Percentiles rank a stretch among this genome's conserved stretches.
Conservation (phyloP, 2,113 vertebrate genomes). For the Lipophrys pholis region DNA sequence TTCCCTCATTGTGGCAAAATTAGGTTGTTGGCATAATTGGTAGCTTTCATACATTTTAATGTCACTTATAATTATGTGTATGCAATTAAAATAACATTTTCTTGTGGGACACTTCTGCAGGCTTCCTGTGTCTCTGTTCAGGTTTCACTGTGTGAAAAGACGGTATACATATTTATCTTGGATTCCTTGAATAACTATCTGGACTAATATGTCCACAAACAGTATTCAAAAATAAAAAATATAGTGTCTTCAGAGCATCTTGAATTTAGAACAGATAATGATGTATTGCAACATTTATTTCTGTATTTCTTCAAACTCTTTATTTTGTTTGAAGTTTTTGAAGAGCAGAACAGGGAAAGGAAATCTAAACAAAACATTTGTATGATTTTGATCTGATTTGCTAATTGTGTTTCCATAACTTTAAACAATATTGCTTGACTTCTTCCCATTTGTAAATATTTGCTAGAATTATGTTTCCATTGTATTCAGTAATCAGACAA, state of each 20-base stretch:
- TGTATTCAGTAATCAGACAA: too few relatives aligned
- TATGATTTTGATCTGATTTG: too few relatives aligned
- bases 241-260: too few relatives aligned
- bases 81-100: neutral
- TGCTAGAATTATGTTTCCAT: too few relatives aligned
- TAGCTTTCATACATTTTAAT: slow-evolving; percentile 12
- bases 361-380: neutral
- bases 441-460: too few relatives aligned
- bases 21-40: neutral
- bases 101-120: neutral
- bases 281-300: neutral
- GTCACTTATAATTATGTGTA: neutral
- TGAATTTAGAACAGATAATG: too few relatives aligned
- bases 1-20: neutral
- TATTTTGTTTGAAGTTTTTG: neutral
- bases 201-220: too few relatives aligned
- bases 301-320: neutral
- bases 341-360: neutral
- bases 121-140: slow-evolving; percentile 4
- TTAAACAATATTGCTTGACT: neutral
- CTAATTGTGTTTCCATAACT: neutral
- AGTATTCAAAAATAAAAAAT: too few relatives aligned
- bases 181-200: neutral
- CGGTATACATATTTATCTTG: neutral
- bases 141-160: neutral